Evolutionary conservation across 2,888 invertebrate genomes (phyloP).

Genomic region (Hypena proboscidalis): DNA sequence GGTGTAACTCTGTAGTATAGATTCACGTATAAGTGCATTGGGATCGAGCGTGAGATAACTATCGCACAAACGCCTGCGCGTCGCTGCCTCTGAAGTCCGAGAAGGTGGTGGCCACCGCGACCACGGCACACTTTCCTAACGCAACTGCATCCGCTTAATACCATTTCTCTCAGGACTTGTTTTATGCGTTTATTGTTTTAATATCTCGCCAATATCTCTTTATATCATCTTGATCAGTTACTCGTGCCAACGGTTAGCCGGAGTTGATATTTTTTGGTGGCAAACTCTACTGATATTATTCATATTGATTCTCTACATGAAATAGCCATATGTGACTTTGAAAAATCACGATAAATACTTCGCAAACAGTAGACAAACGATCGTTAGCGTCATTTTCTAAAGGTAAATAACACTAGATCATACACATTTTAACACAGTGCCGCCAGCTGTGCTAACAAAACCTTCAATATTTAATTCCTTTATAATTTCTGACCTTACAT

Average conservation of each 20-base stretch:
- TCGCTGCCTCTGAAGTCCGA: constrained; percentile 56
- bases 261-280: not conserved
- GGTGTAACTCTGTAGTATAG: constrained; percentile 41
- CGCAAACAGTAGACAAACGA: no score
- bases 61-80: constrained; percentile 50
- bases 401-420: no score
- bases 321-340: no score
- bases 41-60: constrained; percentile 62
- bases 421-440: constrained; percentile 1
- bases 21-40: constrained; percentile 50
- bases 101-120: constrained; percentile 53
- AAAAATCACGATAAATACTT: constrained; percentile 11
- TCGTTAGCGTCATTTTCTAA: no score
- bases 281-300: not conserved
- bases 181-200: constrained; percentile 58
- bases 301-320: no score
- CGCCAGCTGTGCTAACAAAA: constrained; percentile 39
- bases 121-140: constrained; percentile 76
- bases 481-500: constrained; percentile 42
- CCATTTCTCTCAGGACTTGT: constrained; percentile 63
- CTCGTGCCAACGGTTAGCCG: no score
- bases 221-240: constrained; percentile 3
- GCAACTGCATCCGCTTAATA: constrained; percentile 68
- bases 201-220: constrained; percentile 19
- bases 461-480: constrained; percentile 39